Base-by-base conservation (phyloP, 2,113 vertebrate genomes). In the Eolophus roseicapilla region DNA sequence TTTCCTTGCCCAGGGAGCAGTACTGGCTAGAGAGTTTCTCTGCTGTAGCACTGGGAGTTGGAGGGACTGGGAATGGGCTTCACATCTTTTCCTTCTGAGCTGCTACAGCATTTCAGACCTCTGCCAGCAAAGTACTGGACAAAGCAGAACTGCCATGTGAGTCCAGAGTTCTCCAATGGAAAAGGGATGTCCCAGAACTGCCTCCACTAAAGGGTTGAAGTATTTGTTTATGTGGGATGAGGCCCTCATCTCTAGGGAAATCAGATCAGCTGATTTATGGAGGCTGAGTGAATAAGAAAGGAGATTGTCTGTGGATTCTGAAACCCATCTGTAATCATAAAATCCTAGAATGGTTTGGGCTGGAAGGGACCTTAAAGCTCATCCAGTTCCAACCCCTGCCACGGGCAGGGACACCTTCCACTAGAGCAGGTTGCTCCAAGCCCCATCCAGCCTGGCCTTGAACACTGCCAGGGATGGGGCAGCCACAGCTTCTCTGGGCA, bases 131-230 rank as follows among this genome's bases (percentile, higher is more conserved):
- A 49, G 10, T 16, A 13, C 55, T 79, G 52, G 31, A 62, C 21
- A 21, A 24, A 86, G 37, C 20, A 44, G 37, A 88, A 2, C 20
- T 57, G n/a, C 47, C 1, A 0, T 8, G 3, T 12, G n/a, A 19
- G 41, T 68, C 7, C 19, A 2, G n/a, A 37, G 16, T 19, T 80
- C 52, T 71, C 20, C 37, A 46, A 8, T 44, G 50, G 37, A 39
- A 73, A n/a, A 50, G 31, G 8, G 6, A 2, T 60, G 3, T n/a
- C 10, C 29, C 5, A 2, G 46, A 39, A 17, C n/a, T 44, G 13
- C n/a, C 33, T 39, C 44, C 1, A 0, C 20, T 28, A 2, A 29
- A 62, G 59, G 23, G 13, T 15, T 70, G 53, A 53, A 65, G 23
- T 43, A 9, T 13, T 11, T 17, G 41, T 83, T 77, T 57, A 3